Base-by-base conservation (phyloP, 1,140 invertebrate genomes). In the Megalopta genalis region DNA sequence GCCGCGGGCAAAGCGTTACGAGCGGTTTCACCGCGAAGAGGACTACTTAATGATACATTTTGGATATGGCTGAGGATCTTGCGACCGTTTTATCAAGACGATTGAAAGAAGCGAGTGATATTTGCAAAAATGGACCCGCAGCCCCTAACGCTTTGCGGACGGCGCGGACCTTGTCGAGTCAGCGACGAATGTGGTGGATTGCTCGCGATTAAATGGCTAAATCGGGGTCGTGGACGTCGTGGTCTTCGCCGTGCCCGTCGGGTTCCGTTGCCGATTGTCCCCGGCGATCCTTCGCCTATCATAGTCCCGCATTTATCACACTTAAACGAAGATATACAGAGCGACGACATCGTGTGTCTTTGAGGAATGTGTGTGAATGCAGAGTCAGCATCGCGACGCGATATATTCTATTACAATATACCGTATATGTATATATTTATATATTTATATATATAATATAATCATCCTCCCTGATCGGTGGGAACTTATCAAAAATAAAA, bases 321-420 rank as follows among this genome's bases (percentile, higher is more conserved):
- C 84, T 88, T 87, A 86, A 69, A 81, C 74, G 79, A 86, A 87
- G 68, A 69, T 66, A 85, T 66, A 69, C 52, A 69, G 49, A 52
- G 67, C 82, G 77, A 86, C 87, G 85, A 88, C 83, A 68, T 88
- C 77, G 82, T 86, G 86, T 86, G 64, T 66, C 64, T 39, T 87
- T 80, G 87, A 91, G 91, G 90, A 91, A 92, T 92, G 91, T 87
- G 85, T 85, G 77, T 75, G 81, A 66, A 82, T 83, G 84, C 77
- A 74, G 59, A 86, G 49, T 83, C 74, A 86, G 84, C 77, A 60
- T 85, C 82, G 71, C 62, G 46, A 78, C 73, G 75, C 64, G 64
- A 66, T 39, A 81, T 64, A 78, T 49, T 78, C 76, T 72, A 78
- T 78, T 78, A 80, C 52, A 65, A 68, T 80, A 76, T 68, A 67